Evolutionary conservation across 1,140 invertebrate species (phyloP).

Genomic region (Brachionus rubens): DNA sequence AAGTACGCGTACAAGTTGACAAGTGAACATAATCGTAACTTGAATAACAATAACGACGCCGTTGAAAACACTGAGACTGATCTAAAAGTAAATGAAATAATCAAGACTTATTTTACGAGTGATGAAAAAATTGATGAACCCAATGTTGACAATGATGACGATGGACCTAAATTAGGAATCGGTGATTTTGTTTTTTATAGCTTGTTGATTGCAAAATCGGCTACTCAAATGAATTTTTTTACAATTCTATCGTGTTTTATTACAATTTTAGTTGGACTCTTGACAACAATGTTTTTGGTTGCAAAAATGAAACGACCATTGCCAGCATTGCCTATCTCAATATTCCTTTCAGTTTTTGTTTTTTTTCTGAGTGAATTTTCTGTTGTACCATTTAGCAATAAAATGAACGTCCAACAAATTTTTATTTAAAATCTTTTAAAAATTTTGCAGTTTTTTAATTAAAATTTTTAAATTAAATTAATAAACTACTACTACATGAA

Average conservation of each 20-base stretch:
- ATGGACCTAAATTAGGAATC: conserved; percentile 88
- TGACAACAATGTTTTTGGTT: conserved; percentile 70
- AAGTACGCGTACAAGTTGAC: too few relatives aligned
- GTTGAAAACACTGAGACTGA: neutral
- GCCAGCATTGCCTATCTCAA: conserved; percentile 94
- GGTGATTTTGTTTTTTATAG: conserved; percentile 99
- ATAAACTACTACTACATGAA: too few relatives aligned
- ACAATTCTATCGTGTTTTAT: conserved; percentile 47
- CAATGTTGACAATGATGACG: conserved; percentile 57
- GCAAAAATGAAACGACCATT: conserved; percentile 95
- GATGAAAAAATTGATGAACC: neutral
- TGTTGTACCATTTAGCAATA: conserved; percentile 88
- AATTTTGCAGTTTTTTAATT: neutral
- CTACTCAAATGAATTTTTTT: conserved; percentile 60
- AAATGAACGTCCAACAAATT: conserved; percentile 80
- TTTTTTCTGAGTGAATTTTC: conserved; percentile 88
- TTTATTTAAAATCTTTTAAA: conserved; percentile 75
- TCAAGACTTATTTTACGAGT: neutral
- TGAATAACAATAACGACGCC: neutral
- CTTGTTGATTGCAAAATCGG: conserved; percentile 94
- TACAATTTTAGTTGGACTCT: conserved; percentile 52
- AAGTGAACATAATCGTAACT: neutral
- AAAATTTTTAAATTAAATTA: neutral
- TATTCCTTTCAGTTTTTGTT: conserved; percentile 92
- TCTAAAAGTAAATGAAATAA: neutral